Evolutionary conservation across 2,113 vertebrate genomes (phyloP), one percentile per base, ranked within the genome.

Genomic region (Excalfactoria chinensis): DNA sequence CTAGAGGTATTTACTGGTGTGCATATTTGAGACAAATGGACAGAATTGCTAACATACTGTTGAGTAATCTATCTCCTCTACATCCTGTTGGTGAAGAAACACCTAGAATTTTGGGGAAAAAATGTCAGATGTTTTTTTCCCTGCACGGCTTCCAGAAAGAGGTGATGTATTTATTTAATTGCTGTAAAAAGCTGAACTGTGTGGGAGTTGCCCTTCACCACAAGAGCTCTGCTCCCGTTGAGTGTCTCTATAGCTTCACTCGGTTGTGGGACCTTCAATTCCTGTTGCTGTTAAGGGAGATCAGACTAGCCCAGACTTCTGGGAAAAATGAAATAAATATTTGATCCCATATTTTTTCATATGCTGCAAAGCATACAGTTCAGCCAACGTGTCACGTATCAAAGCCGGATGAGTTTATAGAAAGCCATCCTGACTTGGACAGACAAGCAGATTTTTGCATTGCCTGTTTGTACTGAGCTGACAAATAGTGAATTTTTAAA

Each of bases 21-120:
- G 43, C 35, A 7, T 84, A 35, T 83, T 84, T 79, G 84, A 87
- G 86, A 76, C 73, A 84, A 92, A 84, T 37, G 53, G 19, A 78
- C 63, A 32, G 41, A 73, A 72, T n/a, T 89, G 49, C 69, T 90
- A 92, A 44, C 49, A 21, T 55, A 70, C 34, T 51, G 60, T 70
- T 32, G 51, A 59, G 59, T 89, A 30, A 70, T 73, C 89, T 73
- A 70, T 81, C 49, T 88, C 64, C 5, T 75, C 22, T 90, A 32
- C 41, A 79, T 79, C 60, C 91, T 89, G 74, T 91, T 82, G 87
- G 58, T 89, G 63, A 59, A 76, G 71, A 87, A 95, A 86, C 49
- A 79, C 55, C 17, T 76, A 66, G 77, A 69, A 79, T 92, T 90
- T 87, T 11, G 49, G 46, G 75, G 7, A 21, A 70, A 80, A 91